Conservation (phyloP, 1,140 invertebrate genomes). For the Luehdorfia chinensis region DNA sequence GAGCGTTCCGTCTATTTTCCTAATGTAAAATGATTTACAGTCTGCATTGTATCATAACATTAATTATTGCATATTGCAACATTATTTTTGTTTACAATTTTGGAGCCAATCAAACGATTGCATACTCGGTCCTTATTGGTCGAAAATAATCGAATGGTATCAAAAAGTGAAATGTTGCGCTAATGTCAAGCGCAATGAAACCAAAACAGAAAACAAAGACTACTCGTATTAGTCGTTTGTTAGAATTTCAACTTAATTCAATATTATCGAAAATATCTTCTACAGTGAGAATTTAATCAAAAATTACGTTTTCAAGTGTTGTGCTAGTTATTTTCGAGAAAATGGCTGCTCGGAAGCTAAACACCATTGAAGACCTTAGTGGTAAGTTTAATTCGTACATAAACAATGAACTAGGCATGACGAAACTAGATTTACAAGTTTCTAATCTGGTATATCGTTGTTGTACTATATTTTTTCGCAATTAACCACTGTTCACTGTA, state of each 20-base stretch:
- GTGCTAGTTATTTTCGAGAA: slow-evolving; percentile 29
- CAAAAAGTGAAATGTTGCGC: slow-evolving; percentile 23
- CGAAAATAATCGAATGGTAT: slow-evolving; percentile 5
- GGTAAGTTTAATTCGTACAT: slow-evolving; percentile 58
- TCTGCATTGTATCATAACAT: too few relatives aligned
- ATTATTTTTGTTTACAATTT: slow-evolving; percentile 38
- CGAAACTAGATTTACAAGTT: slow-evolving; percentile 39
- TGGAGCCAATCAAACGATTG: slow-evolving; percentile 33
- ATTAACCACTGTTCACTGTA: not conserved
- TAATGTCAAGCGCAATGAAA: slow-evolving; percentile 30
- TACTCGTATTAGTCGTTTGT: slow-evolving; percentile 26
- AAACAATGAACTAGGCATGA: slow-evolving; percentile 48
- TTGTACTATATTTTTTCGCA: slow-evolving; percentile 12
- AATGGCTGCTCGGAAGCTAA: slow-evolving; percentile 64
- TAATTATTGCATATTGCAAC: slow-evolving; percentile 27
- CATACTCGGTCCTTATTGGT: slow-evolving; percentile 30
- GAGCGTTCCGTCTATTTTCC: too few relatives aligned
- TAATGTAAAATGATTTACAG: too few relatives aligned
- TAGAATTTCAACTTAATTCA: slow-evolving; percentile 22
- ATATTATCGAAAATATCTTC: slow-evolving; percentile 19
- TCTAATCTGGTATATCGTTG: slow-evolving; percentile 31
- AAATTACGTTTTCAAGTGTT: slow-evolving; percentile 25
- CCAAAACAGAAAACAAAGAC: slow-evolving; percentile 68
- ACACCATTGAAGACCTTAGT: slow-evolving; percentile 67
- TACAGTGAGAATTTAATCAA: slow-evolving; percentile 22